Conservation (phyloP, 2,113 vertebrate genomes). For the Lycaon pictus region DNA sequence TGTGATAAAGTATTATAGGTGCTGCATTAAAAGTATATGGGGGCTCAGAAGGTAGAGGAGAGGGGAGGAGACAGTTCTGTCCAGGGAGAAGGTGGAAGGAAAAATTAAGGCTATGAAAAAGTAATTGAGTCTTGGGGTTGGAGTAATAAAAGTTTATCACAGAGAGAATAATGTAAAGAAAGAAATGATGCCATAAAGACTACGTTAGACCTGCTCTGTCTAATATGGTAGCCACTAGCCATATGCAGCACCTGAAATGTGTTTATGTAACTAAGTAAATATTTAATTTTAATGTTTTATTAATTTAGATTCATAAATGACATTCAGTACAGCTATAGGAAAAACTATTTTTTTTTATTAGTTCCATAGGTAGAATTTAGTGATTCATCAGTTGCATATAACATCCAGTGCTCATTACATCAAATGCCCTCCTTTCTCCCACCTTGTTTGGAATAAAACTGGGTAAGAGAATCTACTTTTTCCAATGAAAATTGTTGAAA, state of each 20-base stretch:
- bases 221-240: background rate
- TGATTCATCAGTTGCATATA: background rate
- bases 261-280: background rate
- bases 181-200: background rate
- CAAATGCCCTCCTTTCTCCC: background rate
- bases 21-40: background rate
- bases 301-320: conserved; percentile 32
- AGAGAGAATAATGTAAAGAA: background rate
- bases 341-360: background rate
- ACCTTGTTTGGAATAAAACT: background rate
- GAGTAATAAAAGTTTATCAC: background rate
- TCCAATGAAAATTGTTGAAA: conserved; percentile 11
- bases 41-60: background rate
- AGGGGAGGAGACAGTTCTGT: background rate
- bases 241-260: background rate
- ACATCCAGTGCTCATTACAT: background rate
- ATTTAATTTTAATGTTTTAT: conserved; percentile 1
- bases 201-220: background rate
- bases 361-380: background rate
- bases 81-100: background rate
- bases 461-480: background rate
- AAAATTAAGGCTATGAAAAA: background rate
- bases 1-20: background rate
- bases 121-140: background rate
- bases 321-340: background rate